These are phyloP conservation scores for Staurois parvus DNA, from an alignment of 2,797 vertebrate species.

Conservation along the genomic window DNA sequence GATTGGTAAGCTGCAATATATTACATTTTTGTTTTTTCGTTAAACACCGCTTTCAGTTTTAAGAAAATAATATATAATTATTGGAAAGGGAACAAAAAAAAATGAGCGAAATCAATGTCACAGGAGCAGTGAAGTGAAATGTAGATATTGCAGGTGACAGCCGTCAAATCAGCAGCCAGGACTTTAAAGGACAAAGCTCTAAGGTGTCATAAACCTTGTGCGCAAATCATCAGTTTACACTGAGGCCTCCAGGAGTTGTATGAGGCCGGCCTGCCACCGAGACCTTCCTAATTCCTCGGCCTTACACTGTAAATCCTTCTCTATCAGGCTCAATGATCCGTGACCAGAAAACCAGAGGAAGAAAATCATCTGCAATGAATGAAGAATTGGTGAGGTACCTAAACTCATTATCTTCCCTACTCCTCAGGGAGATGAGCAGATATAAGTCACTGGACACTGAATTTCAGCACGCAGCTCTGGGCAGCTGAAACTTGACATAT, in stretches of 20 bases:
- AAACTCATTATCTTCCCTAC: constrained; percentile 35
- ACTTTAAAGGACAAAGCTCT: constrained; percentile 19
- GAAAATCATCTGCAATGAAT: constrained; percentile 38
- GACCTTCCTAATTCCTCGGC: constrained; percentile 54
- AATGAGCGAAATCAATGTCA: too few species aligned
- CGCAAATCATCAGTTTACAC: constrained; percentile 40
- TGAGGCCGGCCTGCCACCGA: neutral
- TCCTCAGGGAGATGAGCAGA: neutral
- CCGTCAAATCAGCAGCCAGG: neutral
- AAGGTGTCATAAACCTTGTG: constrained; percentile 11
- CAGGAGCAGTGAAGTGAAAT: too few species aligned
- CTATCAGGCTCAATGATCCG: constrained; percentile 51
- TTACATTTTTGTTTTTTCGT: too few species aligned
- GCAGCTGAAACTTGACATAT: too few species aligned
- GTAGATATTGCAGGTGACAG: constrained; percentile 30
- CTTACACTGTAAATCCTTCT: constrained; percentile 52
- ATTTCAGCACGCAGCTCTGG: too few species aligned
- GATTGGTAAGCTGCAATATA: too few species aligned
- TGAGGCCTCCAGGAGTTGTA: constrained; percentile 28
- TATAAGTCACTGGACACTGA: neutral
- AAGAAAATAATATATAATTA: too few species aligned
- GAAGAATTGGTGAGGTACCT: constrained; percentile 23
- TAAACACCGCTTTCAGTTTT: too few species aligned
- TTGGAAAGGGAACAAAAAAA: too few species aligned
- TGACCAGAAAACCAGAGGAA: constrained; percentile 28